phyloP scores from a whole-genome alignment of 1,140 invertebrate genomes.

The Matsumurasca onukii region DNA sequence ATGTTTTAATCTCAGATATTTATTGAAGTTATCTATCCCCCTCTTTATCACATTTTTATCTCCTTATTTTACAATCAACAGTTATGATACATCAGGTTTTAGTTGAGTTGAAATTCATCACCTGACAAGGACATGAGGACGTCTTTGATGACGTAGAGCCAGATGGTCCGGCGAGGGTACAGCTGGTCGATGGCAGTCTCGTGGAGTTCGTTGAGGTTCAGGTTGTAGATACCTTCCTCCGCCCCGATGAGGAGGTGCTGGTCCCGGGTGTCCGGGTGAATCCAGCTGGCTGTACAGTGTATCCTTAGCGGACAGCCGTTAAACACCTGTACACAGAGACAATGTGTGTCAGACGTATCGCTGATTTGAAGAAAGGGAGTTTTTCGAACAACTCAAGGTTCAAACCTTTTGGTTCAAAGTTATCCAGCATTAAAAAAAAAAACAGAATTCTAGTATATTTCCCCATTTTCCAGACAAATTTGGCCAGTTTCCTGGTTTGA shows the following conservation, averaged over 20 bases:
- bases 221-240: constrained; percentile 97
- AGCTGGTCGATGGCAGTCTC: constrained; percentile 97
- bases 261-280: constrained; percentile 95
- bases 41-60: no score
- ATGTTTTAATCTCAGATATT: no score
- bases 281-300: constrained; percentile 97
- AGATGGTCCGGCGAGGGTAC: constrained; percentile 89
- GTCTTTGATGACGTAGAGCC: constrained; percentile 99
- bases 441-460: no score
- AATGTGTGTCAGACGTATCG: background rate
- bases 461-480: no score
- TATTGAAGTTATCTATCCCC: no score
- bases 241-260: constrained; percentile 95
- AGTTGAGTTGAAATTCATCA: constrained; percentile 46
- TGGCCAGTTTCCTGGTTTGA: no score
- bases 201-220: constrained; percentile 97
- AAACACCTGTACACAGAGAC: constrained; percentile 74
- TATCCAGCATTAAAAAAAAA: no score
- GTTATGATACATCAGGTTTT: no score
- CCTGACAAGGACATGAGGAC: constrained; percentile 96
- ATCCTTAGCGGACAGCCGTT: constrained; percentile 97
- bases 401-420: no score
- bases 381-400: no score
- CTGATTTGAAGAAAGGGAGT: background rate
- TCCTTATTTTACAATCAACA: no score